A percentile compares a stretch with the other conserved stretches of the same genome.
These are phyloP conservation scores for Odontophorus gujanensis DNA, from an alignment of 2,113 vertebrate species.

Conservation along the genomic window DNA sequence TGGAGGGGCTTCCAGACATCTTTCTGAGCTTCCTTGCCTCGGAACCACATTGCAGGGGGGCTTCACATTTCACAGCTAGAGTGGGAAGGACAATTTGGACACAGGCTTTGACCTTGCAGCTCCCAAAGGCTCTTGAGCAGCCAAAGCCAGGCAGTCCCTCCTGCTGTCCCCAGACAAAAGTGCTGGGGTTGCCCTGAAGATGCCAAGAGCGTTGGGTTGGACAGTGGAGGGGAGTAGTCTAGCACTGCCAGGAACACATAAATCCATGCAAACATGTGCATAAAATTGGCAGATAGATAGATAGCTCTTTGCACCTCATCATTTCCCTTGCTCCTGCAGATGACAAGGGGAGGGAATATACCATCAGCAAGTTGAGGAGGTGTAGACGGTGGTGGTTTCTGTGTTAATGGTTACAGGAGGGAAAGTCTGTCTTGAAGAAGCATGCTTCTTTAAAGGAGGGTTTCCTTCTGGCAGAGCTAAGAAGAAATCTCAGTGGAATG, in stretches of 20 bases:
- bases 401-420: not conserved
- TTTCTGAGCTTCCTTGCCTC: not conserved
- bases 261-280: not conserved
- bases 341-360: not conserved
- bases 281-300: not conserved
- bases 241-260: not conserved
- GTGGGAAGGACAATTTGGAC: not conserved
- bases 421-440: not conserved
- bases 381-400: not conserved
- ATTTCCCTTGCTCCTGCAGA: not conserved
- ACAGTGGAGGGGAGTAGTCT: not conserved
- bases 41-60: not conserved
- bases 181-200: not conserved
- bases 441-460: not conserved
- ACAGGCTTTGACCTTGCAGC: no score
- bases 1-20: not conserved
- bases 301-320: not conserved
- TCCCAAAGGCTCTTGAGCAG: not conserved
- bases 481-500: not conserved
- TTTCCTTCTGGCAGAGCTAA: not conserved
- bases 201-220: fast-evolving
- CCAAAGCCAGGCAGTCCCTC: not conserved
- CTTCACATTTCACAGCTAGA: not conserved
- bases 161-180: not conserved
- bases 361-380: not conserved